phyloP scores from a whole-genome alignment of 1,140 invertebrate species.

The Caenorhabditis inopinata region DNA sequence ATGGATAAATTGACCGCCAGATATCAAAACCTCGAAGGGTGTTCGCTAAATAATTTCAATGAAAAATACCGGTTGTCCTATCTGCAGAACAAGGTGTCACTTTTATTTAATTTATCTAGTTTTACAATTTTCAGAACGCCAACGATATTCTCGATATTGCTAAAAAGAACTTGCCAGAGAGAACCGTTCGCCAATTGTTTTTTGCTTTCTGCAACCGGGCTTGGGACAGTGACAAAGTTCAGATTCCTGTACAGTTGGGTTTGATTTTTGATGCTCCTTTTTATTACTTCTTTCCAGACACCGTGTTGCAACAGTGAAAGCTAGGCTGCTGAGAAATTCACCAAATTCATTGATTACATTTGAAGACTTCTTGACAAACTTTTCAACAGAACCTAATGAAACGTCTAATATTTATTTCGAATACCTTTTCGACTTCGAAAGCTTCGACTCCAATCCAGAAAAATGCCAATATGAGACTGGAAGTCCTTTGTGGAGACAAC shows the following conservation, averaged over 20 bases:
- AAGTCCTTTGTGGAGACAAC: constrained; percentile 7
- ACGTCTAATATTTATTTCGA: not conserved
- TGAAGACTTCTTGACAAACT: not conserved
- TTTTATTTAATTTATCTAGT: not conserved
- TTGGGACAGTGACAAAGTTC: not conserved
- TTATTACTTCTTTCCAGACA: not conserved
- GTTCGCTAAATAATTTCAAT: not conserved
- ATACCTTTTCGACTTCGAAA: constrained; percentile 2
- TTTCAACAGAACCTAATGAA: not conserved
- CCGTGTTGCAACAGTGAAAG: not conserved
- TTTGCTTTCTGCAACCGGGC: not conserved
- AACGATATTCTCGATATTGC: not conserved
- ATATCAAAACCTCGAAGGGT: not conserved
- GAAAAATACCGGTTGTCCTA: not conserved
- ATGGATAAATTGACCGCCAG: not conserved
- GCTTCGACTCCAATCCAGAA: not conserved
- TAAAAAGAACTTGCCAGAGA: not conserved
- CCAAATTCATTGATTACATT: not conserved
- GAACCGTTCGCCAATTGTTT: not conserved
- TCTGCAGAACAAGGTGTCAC: not conserved
- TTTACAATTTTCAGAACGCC: not conserved
- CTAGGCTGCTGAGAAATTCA: not conserved
- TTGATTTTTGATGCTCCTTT: not conserved
- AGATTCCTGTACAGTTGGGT: not conserved
- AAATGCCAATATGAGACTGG: not conserved